These are phyloP conservation scores for Drosophila falleni DNA, from an alignment of 2,888 invertebrate genomes.

Conservation along the genomic window DNA sequence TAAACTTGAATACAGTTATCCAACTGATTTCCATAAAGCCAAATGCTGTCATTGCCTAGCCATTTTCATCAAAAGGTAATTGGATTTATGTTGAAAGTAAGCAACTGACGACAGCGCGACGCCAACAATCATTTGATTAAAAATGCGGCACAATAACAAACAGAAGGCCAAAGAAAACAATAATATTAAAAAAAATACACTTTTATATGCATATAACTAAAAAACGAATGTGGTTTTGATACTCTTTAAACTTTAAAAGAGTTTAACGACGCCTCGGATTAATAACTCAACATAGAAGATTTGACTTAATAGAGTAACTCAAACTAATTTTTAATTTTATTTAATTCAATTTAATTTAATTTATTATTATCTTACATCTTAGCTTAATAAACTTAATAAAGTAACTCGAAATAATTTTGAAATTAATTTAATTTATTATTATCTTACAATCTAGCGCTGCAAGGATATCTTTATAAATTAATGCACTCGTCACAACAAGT, in stretches of 20 bases:
- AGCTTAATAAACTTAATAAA: no score
- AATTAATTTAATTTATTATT: no score
- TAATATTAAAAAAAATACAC: slow-evolving; percentile 33
- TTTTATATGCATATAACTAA: slow-evolving; percentile 1
- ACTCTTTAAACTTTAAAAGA: slow-evolving; percentile 13
- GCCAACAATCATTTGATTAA: slow-evolving; percentile 73
- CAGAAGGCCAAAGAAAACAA: slow-evolving; percentile 43
- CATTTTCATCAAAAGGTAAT: slow-evolving; percentile 73
- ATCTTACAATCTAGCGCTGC: no score
- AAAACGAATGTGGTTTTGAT: slow-evolving; percentile 48
- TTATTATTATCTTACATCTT: no score
- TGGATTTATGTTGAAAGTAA: slow-evolving; percentile 62
- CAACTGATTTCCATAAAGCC: slow-evolving; percentile 75
- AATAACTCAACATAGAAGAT: neutral
- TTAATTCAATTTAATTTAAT: no score
- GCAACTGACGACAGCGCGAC: slow-evolving; percentile 46
- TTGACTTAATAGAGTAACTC: no score
- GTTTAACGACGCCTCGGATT: neutral
- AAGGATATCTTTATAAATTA: no score
- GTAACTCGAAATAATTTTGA: no score
- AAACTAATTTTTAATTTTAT: no score
- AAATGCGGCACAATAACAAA: slow-evolving; percentile 53
- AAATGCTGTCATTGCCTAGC: slow-evolving; percentile 59
- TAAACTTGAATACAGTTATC: slow-evolving; percentile 63
- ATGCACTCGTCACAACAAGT: no score